These are phyloP conservation scores for Anagrus nilaparvatae DNA, from an alignment of 1,140 invertebrate species.

Conservation along the genomic window DNA sequence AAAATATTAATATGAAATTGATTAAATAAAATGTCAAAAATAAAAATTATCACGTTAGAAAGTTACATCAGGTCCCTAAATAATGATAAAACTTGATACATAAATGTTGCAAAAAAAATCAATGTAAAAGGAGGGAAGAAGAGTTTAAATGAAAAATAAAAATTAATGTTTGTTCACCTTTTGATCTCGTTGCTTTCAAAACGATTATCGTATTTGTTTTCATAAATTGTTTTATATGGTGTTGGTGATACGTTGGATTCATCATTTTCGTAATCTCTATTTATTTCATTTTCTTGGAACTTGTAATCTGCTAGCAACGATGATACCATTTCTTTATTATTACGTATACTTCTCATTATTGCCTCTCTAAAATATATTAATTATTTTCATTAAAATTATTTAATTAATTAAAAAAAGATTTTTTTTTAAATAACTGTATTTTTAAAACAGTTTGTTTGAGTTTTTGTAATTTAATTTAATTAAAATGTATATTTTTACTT, in stretches of 20 bases:
- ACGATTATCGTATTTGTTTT: conserved; percentile 20
- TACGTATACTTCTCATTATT: conserved; percentile 62
- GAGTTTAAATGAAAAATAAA: not conserved
- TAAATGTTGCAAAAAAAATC: conserved; percentile 23
- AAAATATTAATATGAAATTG: too few species aligned
- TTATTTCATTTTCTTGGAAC: conserved; percentile 23
- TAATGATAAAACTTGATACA: too few species aligned
- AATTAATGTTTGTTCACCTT: conserved; percentile 24
- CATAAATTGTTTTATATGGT: conserved; percentile 21
- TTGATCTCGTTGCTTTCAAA: conserved; percentile 37
- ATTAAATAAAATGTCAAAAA: too few species aligned
- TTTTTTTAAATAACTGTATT: too few species aligned
- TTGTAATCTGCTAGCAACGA: conserved; percentile 58
- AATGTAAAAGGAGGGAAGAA: not conserved
- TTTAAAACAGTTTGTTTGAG: too few species aligned
- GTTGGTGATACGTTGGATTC: conserved; percentile 13
- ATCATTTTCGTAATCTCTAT: conserved; percentile 6
- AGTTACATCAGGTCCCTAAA: too few species aligned
- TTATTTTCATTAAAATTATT: too few species aligned
- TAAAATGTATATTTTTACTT: too few species aligned
- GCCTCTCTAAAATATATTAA: conserved; percentile 47
- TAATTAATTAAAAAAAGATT: too few species aligned
- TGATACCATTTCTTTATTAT: conserved; percentile 57
- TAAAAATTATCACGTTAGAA: too few species aligned
- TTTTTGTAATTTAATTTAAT: too few species aligned